Evolutionary conservation across 2,113 vertebrate genomes (phyloP).

Genomic region (Bothrops jararaca): DNA sequence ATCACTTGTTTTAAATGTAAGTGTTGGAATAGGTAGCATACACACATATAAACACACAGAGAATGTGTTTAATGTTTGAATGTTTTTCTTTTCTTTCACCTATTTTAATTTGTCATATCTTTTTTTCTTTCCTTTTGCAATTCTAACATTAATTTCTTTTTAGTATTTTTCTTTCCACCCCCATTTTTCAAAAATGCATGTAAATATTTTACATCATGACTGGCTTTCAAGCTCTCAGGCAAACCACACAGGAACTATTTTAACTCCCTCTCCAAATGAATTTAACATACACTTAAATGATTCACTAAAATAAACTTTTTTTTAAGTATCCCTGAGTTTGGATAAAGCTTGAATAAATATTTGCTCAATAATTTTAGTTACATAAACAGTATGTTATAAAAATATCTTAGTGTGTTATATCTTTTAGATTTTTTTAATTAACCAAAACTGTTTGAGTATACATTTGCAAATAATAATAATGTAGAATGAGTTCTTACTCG

Average conservation of each 20-base stretch:
- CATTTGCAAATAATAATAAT: not conserved
- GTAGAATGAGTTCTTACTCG: not conserved
- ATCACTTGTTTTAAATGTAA: not conserved
- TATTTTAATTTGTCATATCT: not conserved
- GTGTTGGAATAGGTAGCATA: not conserved
- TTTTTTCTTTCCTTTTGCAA: not conserved
- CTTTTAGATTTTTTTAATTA: not conserved
- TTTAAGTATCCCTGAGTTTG: not conserved
- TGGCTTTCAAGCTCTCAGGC: not conserved
- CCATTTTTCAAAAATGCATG: constrained; percentile 5
- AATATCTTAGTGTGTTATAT: not conserved
- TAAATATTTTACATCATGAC: not conserved
- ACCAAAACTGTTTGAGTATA: not conserved
- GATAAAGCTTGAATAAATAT: constrained; percentile 1
- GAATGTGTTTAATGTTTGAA: not conserved
- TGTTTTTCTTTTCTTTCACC: not conserved
- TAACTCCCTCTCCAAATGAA: not conserved
- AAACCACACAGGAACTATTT: not conserved
- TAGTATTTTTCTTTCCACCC: not conserved
- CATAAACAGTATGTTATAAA: not conserved
- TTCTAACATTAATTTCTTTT: not conserved
- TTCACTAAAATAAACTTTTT: not conserved
- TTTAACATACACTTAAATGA: not conserved
- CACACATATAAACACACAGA: not conserved
- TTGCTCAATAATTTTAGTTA: constrained; percentile 4